phyloP scores from a whole-genome alignment of 2,797 vertebrate genomes.

The Limnodromus scolopaceus region DNA sequence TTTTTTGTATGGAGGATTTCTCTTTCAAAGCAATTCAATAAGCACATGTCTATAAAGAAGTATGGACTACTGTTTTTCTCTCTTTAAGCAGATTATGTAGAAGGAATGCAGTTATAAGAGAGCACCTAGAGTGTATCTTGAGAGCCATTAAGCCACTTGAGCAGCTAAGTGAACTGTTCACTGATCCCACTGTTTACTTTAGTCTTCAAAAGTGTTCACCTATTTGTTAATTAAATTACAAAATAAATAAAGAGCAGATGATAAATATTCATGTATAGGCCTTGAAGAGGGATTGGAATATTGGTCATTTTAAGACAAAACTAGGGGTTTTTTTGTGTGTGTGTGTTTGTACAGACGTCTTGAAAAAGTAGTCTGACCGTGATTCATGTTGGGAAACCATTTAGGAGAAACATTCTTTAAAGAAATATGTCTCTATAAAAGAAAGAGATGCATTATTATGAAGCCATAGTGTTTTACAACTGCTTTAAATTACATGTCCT shows the following conservation, averaged over 20 bases:
- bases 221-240: constrained; percentile 32
- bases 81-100: constrained; percentile 57
- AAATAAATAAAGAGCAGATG: not conserved
- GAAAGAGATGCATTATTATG: not conserved
- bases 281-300: not conserved
- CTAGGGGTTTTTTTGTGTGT: not conserved
- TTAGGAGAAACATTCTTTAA: not conserved
- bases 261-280: not conserved
- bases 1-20: not conserved
- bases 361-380: not conserved
- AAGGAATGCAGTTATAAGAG: constrained; percentile 34
- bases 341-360: not conserved
- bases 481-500: not conserved
- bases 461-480: not conserved
- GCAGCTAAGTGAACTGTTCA: constrained; percentile 25
- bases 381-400: not conserved
- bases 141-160: constrained; percentile 61
- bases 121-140: constrained; percentile 64
- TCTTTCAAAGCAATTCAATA: constrained; percentile 17
- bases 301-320: not conserved
- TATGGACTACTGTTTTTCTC: not conserved
- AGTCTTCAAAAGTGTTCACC: constrained; percentile 3
- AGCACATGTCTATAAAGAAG: not conserved
- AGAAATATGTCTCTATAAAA: not conserved
- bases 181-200: not conserved